phyloP scores from a whole-genome alignment of 2,113 vertebrate genomes.

The Cervus canadensis region DNA sequence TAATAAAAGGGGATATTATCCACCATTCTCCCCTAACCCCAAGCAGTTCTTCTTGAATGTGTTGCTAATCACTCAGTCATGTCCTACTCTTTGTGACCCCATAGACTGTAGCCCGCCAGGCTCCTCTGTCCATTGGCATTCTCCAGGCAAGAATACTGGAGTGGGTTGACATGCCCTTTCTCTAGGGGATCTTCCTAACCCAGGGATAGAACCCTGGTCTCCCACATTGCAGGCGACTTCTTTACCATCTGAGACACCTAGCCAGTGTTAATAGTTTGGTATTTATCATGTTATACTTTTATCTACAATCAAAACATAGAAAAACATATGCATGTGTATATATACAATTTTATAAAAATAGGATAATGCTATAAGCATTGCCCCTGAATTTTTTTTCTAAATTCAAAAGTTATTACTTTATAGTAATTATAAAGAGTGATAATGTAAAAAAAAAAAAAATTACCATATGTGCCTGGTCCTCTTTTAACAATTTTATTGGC shows the following conservation, averaged over 20 bases:
- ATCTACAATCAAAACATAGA: not conserved
- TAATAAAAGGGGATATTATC: not conserved
- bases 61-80: not conserved
- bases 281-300: not conserved
- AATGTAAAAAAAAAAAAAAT: not conserved
- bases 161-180: not conserved
- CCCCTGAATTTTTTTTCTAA: not conserved
- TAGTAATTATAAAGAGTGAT: not conserved
- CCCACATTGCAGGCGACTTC: not conserved
- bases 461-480: not conserved
- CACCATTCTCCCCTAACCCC: not conserved
- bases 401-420: not conserved
- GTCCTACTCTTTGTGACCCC: not conserved
- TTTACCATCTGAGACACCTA: not conserved
- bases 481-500: not conserved
- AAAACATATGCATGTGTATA: not conserved
- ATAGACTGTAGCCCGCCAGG: not conserved
- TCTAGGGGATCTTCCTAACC: not conserved
- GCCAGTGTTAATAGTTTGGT: not conserved
- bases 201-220: not conserved
- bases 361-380: not conserved
- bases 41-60: not conserved
- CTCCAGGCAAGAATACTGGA: not conserved
- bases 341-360: not conserved
- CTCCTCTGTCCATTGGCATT: not conserved